Base-by-base conservation (phyloP, 1,140 invertebrate genomes). In the Capitella teleta region DNA sequence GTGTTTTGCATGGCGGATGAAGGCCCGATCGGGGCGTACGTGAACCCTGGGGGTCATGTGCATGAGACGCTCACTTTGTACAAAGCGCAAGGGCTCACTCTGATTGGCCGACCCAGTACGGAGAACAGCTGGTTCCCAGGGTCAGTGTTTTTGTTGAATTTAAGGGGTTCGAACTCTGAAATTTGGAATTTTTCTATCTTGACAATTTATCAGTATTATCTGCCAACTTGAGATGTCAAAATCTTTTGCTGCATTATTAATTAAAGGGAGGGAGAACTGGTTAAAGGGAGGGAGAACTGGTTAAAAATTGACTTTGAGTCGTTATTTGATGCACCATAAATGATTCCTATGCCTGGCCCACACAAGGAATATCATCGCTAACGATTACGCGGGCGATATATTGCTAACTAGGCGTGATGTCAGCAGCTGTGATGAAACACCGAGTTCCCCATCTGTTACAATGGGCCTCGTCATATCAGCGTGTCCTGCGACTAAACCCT, bases 111-210 rank as follows among this genome's bases (percentile, higher is more conserved):
- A 40, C 73, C 83, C 5, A 83, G 82, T 1, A 79, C 78, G 18
- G 77, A 84, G 57, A 83, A 81, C 60, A 83, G 80, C 54, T 90
- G 87, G 87, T 90, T 90, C 68, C 86, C 87, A 25, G 86, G 84
- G 81, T 86, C 77, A 73, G 62, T 53, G 26, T 34, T 16, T 19
- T n/a, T 4, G 19, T 46, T 2, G 2, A 16, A 3, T 41, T 4
- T 47, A 23, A 24, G 5, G n/a, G 16, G 24, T 23, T 10, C 8
- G 28, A 12, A 47, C 10, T 10, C 14, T 34, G 28, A 14, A 1
- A 32, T 48, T 2, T 47, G n/a, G 8, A 21, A 49, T 19, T 12
- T 8, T 49, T 45, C 2, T 14, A 3, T n/a, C 36, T 18, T 26
- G 24, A 24, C 14, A 4, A 24, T 3, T 12, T 21, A 12, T 0